Evolutionary conservation across 2,113 vertebrate genomes (phyloP).

Genomic region (Chaetodon auriga): DNA sequence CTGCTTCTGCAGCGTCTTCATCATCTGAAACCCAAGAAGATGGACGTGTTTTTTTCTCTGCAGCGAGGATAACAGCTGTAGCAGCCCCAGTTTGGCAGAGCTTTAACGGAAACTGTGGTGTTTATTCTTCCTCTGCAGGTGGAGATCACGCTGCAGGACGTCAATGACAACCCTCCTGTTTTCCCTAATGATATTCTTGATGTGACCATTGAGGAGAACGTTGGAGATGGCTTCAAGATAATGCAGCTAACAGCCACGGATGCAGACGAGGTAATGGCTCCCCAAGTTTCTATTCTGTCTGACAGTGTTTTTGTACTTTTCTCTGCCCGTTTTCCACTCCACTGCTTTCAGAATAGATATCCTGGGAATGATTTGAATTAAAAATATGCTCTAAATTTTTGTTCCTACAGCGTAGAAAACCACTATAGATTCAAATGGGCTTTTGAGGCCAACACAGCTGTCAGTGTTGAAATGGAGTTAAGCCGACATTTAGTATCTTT

Average conservation of each 20-base stretch:
- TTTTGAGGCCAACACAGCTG: constrained; percentile 28
- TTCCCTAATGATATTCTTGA: constrained; percentile 96
- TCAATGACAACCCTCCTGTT: constrained; percentile 97
- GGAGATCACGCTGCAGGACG: constrained; percentile 97
- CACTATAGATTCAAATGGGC: constrained; percentile 6
- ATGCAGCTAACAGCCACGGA: constrained; percentile 96
- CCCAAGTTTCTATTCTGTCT: constrained; percentile 54
- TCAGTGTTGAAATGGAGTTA: constrained; percentile 34
- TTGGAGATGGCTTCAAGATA: constrained; percentile 95
- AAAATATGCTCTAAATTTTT: constrained; percentile 47
- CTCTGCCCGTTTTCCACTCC: constrained; percentile 62
- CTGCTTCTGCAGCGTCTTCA: constrained; percentile 46
- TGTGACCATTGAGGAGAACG: constrained; percentile 95
- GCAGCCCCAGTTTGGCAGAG: constrained; percentile 40
- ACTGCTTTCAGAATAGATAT: constrained; percentile 40
- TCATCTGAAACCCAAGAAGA: constrained; percentile 50
- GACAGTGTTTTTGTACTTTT: constrained; percentile 54
- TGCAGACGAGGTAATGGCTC: constrained; percentile 92
- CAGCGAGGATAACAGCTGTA: constrained; percentile 52
- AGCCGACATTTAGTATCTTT: constrained; percentile 38
- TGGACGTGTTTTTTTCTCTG: background rate
- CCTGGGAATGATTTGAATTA: constrained; percentile 54
- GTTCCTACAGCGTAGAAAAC: constrained; percentile 44
- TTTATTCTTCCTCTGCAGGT: constrained; percentile 85
- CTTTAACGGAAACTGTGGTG: constrained; percentile 63